phyloP scores from a whole-genome alignment of 35 echinoderm and acorn worm species.

The Hemicentrotus pulcherrimus region DNA sequence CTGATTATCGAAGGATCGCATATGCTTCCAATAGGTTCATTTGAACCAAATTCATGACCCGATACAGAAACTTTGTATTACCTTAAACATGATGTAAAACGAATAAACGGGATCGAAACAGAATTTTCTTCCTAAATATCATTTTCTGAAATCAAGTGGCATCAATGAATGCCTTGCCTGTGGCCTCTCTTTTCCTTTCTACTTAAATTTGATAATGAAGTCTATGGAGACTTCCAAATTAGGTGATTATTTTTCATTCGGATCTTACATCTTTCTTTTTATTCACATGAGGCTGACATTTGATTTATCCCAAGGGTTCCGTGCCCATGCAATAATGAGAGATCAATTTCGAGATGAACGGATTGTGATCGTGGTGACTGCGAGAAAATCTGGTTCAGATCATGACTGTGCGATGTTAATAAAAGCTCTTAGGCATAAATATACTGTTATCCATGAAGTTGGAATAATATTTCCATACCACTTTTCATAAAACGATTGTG shows the following conservation, averaged over 20 bases:
- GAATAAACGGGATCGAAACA: neutral
- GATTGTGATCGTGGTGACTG: no score
- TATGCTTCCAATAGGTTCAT: no score
- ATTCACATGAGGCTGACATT: neutral
- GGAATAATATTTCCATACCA: no score
- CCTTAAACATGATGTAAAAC: no score
- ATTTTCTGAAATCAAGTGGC: neutral
- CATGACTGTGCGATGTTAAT: neutral
- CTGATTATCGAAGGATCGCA: no score
- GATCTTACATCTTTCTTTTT: neutral
- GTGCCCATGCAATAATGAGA: neutral
- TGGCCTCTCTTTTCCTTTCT: neutral
- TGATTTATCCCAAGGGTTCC: neutral
- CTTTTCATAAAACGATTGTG: no score
- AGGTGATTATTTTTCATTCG: neutral
- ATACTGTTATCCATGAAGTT: no score
- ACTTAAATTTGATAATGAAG: neutral
- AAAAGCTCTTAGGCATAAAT: no score
- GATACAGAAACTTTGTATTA: no score
- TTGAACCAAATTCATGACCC: no score
- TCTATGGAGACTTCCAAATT: neutral
- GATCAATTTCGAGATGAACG: neutral
- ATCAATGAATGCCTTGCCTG: neutral
- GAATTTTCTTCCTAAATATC: neutral
- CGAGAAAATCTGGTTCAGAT: neutral